These are phyloP conservation scores for Metridium senile DNA, from an alignment of 92 coral and sea anemone genomes.

Conservation along the genomic window DNA sequence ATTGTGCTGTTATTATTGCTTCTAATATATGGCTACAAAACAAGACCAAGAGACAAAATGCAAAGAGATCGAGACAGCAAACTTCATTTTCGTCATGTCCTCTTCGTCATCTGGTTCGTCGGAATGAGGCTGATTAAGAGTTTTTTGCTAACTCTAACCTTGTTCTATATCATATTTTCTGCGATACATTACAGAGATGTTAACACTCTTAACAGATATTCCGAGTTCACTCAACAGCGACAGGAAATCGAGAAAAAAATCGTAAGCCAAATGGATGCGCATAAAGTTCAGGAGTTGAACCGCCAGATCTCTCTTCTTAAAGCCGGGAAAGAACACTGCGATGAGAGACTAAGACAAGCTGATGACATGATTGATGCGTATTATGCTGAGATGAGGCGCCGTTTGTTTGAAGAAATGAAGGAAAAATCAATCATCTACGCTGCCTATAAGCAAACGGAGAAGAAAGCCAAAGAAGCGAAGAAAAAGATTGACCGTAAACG, in stretches of 20 bases:
- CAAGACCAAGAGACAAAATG: slow-evolving; percentile 63
- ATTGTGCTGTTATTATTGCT: slow-evolving; percentile 44
- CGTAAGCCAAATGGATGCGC: slow-evolving; percentile 56
- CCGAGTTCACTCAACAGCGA: slow-evolving; percentile 41
- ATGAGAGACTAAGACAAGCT: slow-evolving; percentile 48
- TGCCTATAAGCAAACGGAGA: slow-evolving; percentile 45
- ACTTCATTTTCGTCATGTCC: slow-evolving; percentile 72
- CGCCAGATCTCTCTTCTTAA: slow-evolving; percentile 56
- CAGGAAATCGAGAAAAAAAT: slow-evolving; percentile 44
- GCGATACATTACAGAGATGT: slow-evolving; percentile 67
- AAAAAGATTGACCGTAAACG: slow-evolving; percentile 43
- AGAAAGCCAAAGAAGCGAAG: slow-evolving; percentile 43
- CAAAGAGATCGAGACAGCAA: slow-evolving; percentile 77
- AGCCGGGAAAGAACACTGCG: slow-evolving; percentile 62
- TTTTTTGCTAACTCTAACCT: slow-evolving; percentile 67
- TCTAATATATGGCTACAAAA: slow-evolving; percentile 75
- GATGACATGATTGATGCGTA: slow-evolving; percentile 52
- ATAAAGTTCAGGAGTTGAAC: slow-evolving; percentile 58
- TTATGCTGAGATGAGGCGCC: slow-evolving; percentile 53
- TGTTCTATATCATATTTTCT: slow-evolving; percentile 56
- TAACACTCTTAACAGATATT: slow-evolving; percentile 45
- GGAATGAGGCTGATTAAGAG: slow-evolving; percentile 76
- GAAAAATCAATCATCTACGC: slow-evolving; percentile 57
- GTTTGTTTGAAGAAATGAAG: slow-evolving; percentile 60
- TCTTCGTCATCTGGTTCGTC: slow-evolving; percentile 79